Evolutionary conservation across 53 echinoderm and acorn worm species (phyloP), one percentile per base, ranked within the genome.

Genomic region (Henricia sp.): DNA sequence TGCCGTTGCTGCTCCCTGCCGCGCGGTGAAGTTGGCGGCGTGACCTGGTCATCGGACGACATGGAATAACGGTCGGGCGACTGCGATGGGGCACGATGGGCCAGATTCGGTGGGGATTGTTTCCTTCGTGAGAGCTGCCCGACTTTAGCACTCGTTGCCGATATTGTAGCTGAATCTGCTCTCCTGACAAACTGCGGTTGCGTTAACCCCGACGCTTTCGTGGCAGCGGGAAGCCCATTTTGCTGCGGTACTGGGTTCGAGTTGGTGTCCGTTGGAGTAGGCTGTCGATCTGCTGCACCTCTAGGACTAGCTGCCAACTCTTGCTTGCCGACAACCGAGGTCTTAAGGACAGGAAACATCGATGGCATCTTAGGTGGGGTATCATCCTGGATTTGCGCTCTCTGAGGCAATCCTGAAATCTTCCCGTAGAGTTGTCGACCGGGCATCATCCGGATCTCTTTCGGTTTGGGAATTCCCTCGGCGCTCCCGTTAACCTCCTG

Each of bases 241-340:
- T 63, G 80, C 60, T 58, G 41, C 0, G 50, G 34, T 27, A 80
- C 80, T 21, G 80, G 80, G 60, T 80, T 80, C 25, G 77, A 77
- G 39, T 77, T 77, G 44, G 77, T 63, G 33, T 77, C 77, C 6
- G 37, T 77, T 43, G 62, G 42, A 38, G 29, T 42, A 28, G 42
- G 65, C 36, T 30, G 50, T 30, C 33, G 43, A 20, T 63, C 33
- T 19, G 21, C 63, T 10, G 16, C 46, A 11, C 48, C 26, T 64
- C 80, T 64, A 24, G 4, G 33, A 60, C 39, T 59, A 34, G 64
- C 34, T 19, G 25, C 42, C 32, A 17, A 48, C 34, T 77, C 77
- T 21, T 59, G 58, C 52, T 64, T 62, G 12, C 33, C 50, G 0
- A 64, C 48, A 26, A 6, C 3, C 29, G 64, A 17, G 28, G 33